A percentile compares a stretch with the other conserved stretches of the same genome.
Conservation (phyloP, 2,797 vertebrate genomes). For the Acanthis flammea region DNA sequence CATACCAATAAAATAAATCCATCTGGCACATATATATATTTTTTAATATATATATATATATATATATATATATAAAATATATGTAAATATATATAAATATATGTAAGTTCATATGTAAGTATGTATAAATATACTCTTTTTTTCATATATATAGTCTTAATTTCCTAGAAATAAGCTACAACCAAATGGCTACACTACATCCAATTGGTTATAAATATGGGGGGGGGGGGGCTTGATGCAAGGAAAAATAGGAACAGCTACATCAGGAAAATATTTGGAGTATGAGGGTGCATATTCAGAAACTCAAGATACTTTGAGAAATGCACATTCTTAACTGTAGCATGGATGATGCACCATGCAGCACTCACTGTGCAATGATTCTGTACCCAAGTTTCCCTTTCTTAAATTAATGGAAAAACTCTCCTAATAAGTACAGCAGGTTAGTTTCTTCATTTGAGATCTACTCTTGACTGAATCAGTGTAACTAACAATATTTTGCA, state of each 20-base stretch:
- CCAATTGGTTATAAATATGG: neutral
- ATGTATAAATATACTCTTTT: neutral
- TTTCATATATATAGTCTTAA: neutral
- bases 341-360: neutral
- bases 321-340: neutral
- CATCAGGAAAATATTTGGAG: neutral
- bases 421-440: neutral
- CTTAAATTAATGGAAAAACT: neutral
- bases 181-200: neutral
- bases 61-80: no score
- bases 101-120: neutral
- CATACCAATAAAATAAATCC: neutral
- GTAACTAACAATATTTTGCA: neutral
- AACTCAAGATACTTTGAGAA: neutral
- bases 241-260: neutral
- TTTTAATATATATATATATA: neutral
- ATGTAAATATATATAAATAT: neutral
- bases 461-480: neutral
- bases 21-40: neutral
- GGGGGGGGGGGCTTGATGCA: fast-evolving
- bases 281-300: neutral
- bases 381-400: neutral
- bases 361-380: neutral
- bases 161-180: neutral
- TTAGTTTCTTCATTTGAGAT: neutral